These are phyloP conservation scores for Anser brachyrhynchus DNA, from an alignment of 2,113 vertebrate species.

Conservation along the genomic window DNA sequence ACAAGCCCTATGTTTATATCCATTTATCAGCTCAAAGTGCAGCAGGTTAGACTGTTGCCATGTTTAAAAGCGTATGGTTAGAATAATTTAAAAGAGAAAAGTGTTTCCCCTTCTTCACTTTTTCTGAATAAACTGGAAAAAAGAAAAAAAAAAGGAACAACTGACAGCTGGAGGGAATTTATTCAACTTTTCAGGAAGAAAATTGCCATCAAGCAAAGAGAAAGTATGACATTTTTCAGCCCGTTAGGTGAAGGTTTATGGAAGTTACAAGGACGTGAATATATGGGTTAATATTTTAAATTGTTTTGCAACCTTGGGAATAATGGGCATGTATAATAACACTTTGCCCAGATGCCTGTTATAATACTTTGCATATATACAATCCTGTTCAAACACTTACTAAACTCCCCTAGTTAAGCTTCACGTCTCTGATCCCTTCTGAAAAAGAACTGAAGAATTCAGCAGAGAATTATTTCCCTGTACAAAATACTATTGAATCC, in stretches of 20 bases:
- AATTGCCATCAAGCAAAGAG: not conserved
- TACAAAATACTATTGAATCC: not conserved
- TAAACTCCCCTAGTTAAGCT: slow-evolving; percentile 4
- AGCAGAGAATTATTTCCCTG: not conserved
- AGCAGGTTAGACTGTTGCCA: not conserved
- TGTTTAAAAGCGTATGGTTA: not conserved
- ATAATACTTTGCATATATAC: not conserved
- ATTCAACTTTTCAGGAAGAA: not conserved
- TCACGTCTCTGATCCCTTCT: not conserved
- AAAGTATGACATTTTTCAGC: not conserved
- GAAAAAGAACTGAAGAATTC: slow-evolving; percentile 4
- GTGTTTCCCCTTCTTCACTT: not conserved
- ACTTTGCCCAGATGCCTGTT: not conserved
- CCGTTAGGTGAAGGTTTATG: not conserved
- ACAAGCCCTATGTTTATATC: not conserved
- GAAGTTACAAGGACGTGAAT: not conserved
- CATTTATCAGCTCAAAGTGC: not conserved
- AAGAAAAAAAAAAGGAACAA: not conserved
- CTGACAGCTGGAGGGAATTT: not conserved
- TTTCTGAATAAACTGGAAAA: not conserved
- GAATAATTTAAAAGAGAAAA: not conserved
- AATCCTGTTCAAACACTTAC: not conserved
- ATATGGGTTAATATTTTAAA: not conserved
- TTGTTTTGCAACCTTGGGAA: not conserved
- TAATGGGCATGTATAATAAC: not conserved